Evolutionary conservation across 2,888 invertebrate species (phyloP).

Genomic region (Acleris laterana): DNA sequence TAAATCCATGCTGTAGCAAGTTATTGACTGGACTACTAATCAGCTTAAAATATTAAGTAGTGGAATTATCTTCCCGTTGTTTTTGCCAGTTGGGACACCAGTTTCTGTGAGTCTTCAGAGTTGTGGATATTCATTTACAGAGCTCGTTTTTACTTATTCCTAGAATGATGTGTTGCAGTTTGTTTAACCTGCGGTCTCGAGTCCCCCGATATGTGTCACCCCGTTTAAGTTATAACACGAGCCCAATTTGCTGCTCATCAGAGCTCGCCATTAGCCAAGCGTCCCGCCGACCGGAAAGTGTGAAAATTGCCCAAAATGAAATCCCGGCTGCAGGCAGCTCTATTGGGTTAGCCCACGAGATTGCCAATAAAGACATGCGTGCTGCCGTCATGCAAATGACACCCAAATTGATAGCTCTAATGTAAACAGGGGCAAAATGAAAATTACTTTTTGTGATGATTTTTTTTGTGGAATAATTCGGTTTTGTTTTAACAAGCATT

Average conservation of each 20-base stretch:
- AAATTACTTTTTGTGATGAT: constrained; percentile 9
- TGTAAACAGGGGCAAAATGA: constrained; percentile 28
- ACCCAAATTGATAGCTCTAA: constrained; percentile 60
- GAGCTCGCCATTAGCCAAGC: constrained; percentile 22
- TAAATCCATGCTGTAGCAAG: no score
- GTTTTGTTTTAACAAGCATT: not conserved
- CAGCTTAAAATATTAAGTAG: no score
- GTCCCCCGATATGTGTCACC: constrained; percentile 12
- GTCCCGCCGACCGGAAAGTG: constrained; percentile 35
- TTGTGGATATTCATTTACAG: no score
- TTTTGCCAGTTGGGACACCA: no score
- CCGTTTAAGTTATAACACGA: constrained; percentile 19
- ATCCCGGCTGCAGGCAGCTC: constrained; percentile 68
- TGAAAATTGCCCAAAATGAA: constrained; percentile 67
- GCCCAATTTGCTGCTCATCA: constrained; percentile 34
- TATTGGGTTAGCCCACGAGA: constrained; percentile 81
- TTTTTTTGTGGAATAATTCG: not conserved
- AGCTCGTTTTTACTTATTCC: no score
- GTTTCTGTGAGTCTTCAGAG: no score
- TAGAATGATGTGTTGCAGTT: no score
- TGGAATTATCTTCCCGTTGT: no score
- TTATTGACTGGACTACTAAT: no score
- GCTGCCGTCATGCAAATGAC: constrained; percentile 57
- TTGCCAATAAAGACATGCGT: constrained; percentile 69
- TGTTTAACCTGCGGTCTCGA: not conserved